Evolutionary conservation across 2,888 invertebrate species (phyloP), one percentile per base, ranked within the genome.

Genomic region (Drosophila kanekoi): DNA sequence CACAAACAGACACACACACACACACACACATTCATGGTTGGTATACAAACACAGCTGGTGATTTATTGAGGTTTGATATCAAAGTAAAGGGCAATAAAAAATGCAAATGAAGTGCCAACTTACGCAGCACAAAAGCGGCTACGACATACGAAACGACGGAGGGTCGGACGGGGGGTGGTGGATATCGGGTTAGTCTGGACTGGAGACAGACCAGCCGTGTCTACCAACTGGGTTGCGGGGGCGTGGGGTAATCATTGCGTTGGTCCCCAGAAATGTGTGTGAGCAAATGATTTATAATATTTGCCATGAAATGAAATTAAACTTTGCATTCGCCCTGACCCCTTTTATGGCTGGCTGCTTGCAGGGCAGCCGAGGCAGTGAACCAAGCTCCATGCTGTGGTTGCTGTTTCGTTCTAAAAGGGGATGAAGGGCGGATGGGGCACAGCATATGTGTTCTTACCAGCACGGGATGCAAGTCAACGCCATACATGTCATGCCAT

Each of bases 401-500:
- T 45, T 28, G 45, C n/a, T 49, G 16, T 41, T 44, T 4, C 16
- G 14, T 51, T 56, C 11, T 38, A 10, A 1, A 20, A 37, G 28
- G 28, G 48, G 11, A 11, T 10, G 11, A 11, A 32, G 0, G 43
- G 14, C 4, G 33, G 18, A 35, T 38, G 28, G 20, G 48, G 8
- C 51, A 13, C 16, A 66, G 37, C 57, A 48, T 64, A 41, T 60
- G 44, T 49, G 20, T 85, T 93, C 95, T 94, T 93, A 98, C 98
- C 95, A 98, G 93, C 70, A 98, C 98, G 54, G 98, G 98, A 93
- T 99, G 98, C 85, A 98, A 94, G 93, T 99, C 98, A 51, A 98
- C 98, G 53, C 99, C 99, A 91, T 98, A 99, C 97, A 98, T 98
- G 92, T 99, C 98, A 90, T 98, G 94, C 98, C 98, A 98, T 94